Percentiles rank a stretch among this genome's conserved stretches.
Conservation (phyloP, 2,113 vertebrate genomes). For the Climacteris rufus region DNA sequence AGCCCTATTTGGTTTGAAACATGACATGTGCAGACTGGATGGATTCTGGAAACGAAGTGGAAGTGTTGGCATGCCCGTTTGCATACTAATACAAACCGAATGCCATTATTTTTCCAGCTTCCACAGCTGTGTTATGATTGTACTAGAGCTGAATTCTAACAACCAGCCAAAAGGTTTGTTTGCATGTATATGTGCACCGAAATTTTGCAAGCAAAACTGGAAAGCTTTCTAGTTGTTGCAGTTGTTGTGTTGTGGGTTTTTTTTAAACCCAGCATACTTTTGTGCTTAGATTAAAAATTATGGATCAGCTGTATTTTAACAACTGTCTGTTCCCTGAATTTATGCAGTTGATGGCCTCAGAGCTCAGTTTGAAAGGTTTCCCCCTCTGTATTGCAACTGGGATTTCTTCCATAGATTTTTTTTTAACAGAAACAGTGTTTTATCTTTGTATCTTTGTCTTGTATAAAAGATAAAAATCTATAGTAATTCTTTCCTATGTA, state of each 20-base stretch:
- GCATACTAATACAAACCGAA: slow-evolving; percentile 55
- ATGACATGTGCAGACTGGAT: slow-evolving; percentile 7
- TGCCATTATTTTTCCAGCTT: slow-evolving; percentile 63
- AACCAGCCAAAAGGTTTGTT: slow-evolving; percentile 67
- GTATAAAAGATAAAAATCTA: slow-evolving; percentile 74
- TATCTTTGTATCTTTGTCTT: slow-evolving; percentile 74
- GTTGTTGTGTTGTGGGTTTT: background rate
- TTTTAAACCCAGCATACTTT: slow-evolving; percentile 3
- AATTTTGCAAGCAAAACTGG: slow-evolving; percentile 49
- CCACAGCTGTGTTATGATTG: slow-evolving; percentile 65
- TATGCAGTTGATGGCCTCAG: slow-evolving; percentile 43
- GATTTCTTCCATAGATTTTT: slow-evolving; percentile 64
- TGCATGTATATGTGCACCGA: background rate
- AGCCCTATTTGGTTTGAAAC: background rate
- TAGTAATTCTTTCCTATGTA: slow-evolving; percentile 71
- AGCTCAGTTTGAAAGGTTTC: slow-evolving; percentile 63
- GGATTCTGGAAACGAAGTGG: slow-evolving; percentile 51
- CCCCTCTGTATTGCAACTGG: slow-evolving; percentile 45
- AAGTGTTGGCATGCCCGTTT: slow-evolving; percentile 28
- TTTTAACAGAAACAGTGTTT: slow-evolving; percentile 40
- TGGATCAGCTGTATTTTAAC: slow-evolving; percentile 41
- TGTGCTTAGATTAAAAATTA: slow-evolving; percentile 61
- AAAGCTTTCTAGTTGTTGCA: slow-evolving; percentile 47
- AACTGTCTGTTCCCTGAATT: slow-evolving; percentile 56
- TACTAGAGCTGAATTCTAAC: slow-evolving; percentile 67